phyloP scores from a whole-genome alignment of 2,113 vertebrate genomes.

The Heterotis niloticus region DNA sequence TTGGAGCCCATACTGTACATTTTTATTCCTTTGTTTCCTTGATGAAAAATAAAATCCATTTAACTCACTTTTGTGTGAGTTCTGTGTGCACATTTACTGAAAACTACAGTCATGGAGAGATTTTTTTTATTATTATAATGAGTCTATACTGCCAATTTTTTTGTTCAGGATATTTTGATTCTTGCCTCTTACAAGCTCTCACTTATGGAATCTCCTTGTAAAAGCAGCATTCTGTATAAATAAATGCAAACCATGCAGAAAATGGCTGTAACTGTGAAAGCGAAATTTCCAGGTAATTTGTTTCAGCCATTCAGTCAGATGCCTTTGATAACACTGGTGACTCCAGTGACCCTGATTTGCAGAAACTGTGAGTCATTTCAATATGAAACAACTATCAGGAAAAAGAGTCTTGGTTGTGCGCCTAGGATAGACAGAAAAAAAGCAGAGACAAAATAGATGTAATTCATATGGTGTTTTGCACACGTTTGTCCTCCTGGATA shows the following conservation, averaged over 20 bases:
- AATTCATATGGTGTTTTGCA: neutral
- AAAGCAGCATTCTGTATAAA: neutral
- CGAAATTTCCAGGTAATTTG: neutral
- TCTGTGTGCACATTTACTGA: neutral
- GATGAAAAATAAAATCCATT: neutral
- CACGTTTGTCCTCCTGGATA: neutral
- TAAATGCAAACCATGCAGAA: constrained; percentile 12
- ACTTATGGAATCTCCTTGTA: neutral
- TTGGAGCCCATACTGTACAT: neutral
- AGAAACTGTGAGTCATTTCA: constrained; percentile 8
- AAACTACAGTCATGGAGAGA: too few species aligned
- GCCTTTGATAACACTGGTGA: neutral
- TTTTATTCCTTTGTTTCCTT: neutral
- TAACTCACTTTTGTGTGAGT: neutral
- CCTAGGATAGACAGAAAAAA: neutral
- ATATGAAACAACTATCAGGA: neutral
- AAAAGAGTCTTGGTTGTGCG: neutral
- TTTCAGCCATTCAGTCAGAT: neutral
- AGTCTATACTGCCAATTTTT: too few species aligned
- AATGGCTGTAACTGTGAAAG: neutral
- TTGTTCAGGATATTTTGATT: too few species aligned
- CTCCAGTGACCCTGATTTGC: neutral
- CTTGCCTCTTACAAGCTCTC: too few species aligned
- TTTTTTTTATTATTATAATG: too few species aligned
- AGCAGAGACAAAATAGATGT: neutral